Evolutionary conservation across 2,797 vertebrate species (phyloP).

Genomic region (Acipenser transmontanus): DNA sequence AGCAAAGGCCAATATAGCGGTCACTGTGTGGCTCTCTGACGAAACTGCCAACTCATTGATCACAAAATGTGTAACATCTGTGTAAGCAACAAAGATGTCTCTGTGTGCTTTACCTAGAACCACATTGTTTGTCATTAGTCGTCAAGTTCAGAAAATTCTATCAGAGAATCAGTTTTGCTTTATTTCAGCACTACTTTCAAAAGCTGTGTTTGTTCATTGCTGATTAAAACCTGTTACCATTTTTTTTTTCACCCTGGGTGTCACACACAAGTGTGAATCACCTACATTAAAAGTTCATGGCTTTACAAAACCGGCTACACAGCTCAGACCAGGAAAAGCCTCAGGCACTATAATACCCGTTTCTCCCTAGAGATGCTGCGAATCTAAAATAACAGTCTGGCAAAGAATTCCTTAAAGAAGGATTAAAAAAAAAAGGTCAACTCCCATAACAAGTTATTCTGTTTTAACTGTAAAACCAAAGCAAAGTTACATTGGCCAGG

Average conservation of each 20-base stretch:
- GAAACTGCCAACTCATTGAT: no score
- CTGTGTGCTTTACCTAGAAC: no score
- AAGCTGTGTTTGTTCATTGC: no score
- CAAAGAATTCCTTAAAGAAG: not conserved
- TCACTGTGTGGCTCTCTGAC: no score
- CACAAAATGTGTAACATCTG: no score
- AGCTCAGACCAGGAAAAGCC: constrained; percentile 13
- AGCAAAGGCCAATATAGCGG: no score
- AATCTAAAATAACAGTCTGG: constrained; percentile 8
- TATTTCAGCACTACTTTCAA: constrained; percentile 5
- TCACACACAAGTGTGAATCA: constrained; percentile 14
- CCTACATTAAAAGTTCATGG: constrained; percentile 13
- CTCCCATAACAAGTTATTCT: constrained; percentile 18
- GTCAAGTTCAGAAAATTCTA: no score
- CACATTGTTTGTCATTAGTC: no score
- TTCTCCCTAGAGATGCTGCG: constrained; percentile 9
- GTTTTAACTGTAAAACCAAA: constrained; percentile 45
- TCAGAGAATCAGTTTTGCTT: not conserved
- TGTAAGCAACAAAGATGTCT: no score
- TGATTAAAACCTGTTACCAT: constrained; percentile 10
- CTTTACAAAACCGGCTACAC: constrained; percentile 12
- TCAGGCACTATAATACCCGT: not conserved
- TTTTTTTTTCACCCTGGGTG: constrained; percentile 12
- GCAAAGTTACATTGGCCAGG: no score
- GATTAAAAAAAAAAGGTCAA: no score